Evolutionary conservation across 1,140 invertebrate species (phyloP).

Genomic region (Idris sp.): DNA sequence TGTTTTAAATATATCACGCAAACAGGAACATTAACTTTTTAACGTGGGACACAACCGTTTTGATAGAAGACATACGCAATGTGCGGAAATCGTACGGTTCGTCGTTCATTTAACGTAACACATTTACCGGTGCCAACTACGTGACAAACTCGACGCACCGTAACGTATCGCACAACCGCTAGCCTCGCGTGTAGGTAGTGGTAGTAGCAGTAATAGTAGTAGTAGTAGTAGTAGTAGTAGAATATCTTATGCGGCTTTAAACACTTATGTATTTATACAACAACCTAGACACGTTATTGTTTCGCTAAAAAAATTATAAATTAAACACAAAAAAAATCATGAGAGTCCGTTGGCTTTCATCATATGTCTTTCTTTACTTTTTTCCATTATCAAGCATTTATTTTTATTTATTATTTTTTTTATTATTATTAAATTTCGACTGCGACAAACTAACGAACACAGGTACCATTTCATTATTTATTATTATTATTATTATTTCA

Average conservation of each 20-base stretch:
- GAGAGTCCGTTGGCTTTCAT: conserved; percentile 40
- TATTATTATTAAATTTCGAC: conserved; percentile 51
- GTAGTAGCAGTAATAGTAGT: conserved; percentile 58
- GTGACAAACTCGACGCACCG: conserved; percentile 35
- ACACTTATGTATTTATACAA: conserved; percentile 65
- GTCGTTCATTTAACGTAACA: not conserved
- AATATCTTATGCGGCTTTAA: conserved; percentile 67
- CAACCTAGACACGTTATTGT: conserved; percentile 64
- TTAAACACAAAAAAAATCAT: conserved; percentile 37
- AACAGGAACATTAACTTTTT: conserved; percentile 36
- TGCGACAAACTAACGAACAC: conserved; percentile 68
- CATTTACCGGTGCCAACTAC: conserved; percentile 6
- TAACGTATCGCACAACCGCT: conserved; percentile 61
- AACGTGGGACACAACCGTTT: conserved; percentile 27
- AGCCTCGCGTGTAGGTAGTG: conserved; percentile 65
- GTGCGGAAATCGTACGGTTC: conserved; percentile 72
- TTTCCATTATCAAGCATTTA: not conserved
- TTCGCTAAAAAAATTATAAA: conserved; percentile 43
- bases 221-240: conserved; percentile 55
- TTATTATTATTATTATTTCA: conserved; percentile 40
- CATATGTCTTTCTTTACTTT: conserved; percentile 6
- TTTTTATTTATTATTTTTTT: not conserved
- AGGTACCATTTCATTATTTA: conserved; percentile 65
- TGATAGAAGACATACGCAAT: conserved; percentile 74
- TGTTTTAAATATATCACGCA: not conserved